A percentile compares a stretch with the other conserved stretches of the same genome.
phyloP scores from a whole-genome alignment of 2,888 invertebrate species.

The Hoplodrina blanda region DNA sequence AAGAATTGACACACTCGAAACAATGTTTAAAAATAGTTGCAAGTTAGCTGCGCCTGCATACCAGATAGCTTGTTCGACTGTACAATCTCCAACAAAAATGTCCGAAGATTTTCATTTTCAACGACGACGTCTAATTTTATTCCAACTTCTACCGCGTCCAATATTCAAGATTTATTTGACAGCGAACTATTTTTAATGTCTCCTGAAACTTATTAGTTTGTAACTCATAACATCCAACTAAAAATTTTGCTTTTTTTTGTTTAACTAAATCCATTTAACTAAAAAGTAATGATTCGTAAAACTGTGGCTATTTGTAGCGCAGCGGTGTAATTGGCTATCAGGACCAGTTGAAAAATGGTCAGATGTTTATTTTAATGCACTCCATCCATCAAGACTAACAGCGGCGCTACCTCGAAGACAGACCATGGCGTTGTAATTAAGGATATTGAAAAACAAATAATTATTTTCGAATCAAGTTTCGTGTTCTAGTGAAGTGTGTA shows the following conservation, averaged over 20 bases:
- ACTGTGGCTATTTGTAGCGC: constrained; percentile 72
- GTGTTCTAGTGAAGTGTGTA: constrained; percentile 38
- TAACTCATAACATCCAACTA: constrained; percentile 33
- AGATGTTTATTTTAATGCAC: constrained; percentile 76
- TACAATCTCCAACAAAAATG: not conserved
- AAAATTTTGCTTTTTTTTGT: constrained; percentile 30
- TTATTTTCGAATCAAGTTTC: constrained; percentile 59
- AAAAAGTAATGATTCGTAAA: constrained; percentile 69
- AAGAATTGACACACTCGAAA: no score
- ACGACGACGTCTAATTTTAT: not conserved
- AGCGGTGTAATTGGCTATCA: constrained; percentile 73
- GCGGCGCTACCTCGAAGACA: constrained; percentile 65
- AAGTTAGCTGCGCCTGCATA: no score
- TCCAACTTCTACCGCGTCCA: constrained; percentile 8
- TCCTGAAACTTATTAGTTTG: constrained; percentile 51
- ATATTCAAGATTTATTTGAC: constrained; percentile 49
- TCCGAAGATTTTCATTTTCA: not conserved
- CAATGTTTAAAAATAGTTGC: no score
- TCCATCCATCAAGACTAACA: constrained; percentile 73
- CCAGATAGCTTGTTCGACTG: not conserved
- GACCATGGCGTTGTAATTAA: constrained; percentile 52
- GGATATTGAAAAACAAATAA: constrained; percentile 61
- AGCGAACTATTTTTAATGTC: constrained; percentile 43
- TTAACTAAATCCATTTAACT: constrained; percentile 57
- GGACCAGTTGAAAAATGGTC: constrained; percentile 75